Conservation (phyloP, 2,113 vertebrate species). For the Epinephelus fuscoguttatus region DNA sequence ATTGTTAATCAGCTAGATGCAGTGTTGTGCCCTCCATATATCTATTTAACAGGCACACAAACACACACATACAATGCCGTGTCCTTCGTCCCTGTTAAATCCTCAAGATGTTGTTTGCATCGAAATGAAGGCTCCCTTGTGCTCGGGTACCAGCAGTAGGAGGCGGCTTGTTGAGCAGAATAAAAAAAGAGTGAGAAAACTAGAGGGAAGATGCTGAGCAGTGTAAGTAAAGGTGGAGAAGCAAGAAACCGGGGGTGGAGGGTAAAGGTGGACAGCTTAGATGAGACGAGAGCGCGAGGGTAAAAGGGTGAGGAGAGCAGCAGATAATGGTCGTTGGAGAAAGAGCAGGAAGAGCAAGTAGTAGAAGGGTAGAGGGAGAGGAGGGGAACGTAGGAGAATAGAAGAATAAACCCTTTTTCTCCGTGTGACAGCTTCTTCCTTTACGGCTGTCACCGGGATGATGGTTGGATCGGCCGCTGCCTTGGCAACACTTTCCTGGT, state of each 20-base stretch:
- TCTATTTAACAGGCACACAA: not conserved
- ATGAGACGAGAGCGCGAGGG: not conserved
- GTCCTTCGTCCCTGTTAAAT: not conserved
- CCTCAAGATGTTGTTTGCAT: conserved; percentile 27
- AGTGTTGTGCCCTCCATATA: not conserved
- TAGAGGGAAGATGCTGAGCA: not conserved
- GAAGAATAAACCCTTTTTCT: conserved; percentile 56
- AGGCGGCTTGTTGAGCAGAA: not conserved
- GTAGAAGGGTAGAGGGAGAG: conserved; percentile 5
- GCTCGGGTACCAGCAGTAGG: not conserved
- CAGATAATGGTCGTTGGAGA: not conserved
- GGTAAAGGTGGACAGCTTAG: not conserved
- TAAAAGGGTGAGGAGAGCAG: not conserved
- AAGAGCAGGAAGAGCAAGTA: not conserved
- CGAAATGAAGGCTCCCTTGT: conserved; percentile 48
- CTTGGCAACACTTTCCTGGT: conserved; percentile 52
- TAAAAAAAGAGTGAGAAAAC: not conserved
- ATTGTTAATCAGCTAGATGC: not conserved
- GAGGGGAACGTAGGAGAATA: conserved; percentile 20
- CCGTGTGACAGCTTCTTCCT: conserved; percentile 57
- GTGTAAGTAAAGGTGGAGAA: not conserved
- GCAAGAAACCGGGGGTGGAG: not conserved
- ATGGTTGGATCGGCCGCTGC: conserved; percentile 39
- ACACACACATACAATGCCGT: not conserved
- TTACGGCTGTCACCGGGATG: conserved; percentile 41